phyloP scores from a whole-genome alignment of 2,888 invertebrate genomes.

The Morpho helenor region DNA sequence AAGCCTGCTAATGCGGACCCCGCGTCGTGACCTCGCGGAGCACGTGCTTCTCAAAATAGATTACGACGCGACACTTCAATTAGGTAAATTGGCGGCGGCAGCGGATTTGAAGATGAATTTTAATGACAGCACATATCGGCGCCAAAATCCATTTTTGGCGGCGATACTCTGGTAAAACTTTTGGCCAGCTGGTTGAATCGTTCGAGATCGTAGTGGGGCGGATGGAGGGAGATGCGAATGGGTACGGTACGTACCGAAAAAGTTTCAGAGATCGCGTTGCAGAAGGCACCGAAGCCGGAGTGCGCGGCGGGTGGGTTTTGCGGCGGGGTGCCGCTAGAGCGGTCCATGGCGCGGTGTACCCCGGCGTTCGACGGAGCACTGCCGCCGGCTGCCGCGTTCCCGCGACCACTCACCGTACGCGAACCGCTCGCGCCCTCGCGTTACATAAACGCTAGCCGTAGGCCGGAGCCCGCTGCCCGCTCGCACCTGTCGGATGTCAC shows the following conservation, averaged over 20 bases:
- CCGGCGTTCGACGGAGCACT: slow-evolving; percentile 62
- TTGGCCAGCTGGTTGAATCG: slow-evolving; percentile 3
- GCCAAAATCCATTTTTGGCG: slow-evolving; percentile 51
- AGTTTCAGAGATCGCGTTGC: slow-evolving; percentile 74
- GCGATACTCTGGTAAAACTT: slow-evolving; percentile 31
- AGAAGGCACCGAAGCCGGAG: slow-evolving; percentile 73
- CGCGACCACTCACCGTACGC: slow-evolving; percentile 53
- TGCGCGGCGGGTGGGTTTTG: slow-evolving; percentile 43
- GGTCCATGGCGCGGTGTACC: slow-evolving; percentile 54
- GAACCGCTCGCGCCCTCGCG: slow-evolving; percentile 44
- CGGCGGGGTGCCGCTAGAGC: slow-evolving; percentile 53
- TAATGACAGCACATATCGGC: slow-evolving; percentile 39
- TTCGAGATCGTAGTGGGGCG: not conserved
- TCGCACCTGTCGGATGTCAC: slow-evolving; percentile 73
- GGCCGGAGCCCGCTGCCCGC: slow-evolving; percentile 49
- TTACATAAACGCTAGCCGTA: slow-evolving; percentile 19
- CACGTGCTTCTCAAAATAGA: slow-evolving; percentile 73
- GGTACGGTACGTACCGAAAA: slow-evolving; percentile 65
- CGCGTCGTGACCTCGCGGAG: slow-evolving; percentile 56
- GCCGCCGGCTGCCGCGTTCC: slow-evolving; percentile 40
- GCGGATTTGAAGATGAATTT: slow-evolving; percentile 23
- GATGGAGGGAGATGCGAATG: slow-evolving; percentile 2
- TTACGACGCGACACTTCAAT: slow-evolving; percentile 45
- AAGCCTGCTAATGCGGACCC: slow-evolving; percentile 39
- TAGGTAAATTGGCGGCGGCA: slow-evolving; percentile 29